These are phyloP conservation scores for Ichneumoninae sp. DNA, from an alignment of 2,888 invertebrate genomes.

Conservation along the genomic window DNA sequence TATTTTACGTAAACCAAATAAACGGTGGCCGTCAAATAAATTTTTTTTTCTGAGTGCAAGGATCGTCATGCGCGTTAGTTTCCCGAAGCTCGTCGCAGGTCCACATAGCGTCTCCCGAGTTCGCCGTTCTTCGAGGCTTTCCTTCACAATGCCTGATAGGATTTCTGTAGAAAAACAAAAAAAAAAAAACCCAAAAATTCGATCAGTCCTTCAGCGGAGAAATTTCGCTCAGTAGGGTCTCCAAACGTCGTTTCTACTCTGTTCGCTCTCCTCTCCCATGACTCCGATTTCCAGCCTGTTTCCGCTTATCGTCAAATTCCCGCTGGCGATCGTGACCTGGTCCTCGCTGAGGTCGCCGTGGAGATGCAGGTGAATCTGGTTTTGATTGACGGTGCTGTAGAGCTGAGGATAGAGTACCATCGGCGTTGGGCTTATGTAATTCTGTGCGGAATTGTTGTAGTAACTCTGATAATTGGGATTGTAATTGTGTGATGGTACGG, in stretches of 20 bases:
- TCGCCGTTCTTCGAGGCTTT: constrained; percentile 38
- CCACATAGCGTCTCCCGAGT: background rate
- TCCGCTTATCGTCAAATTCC: constrained; percentile 84
- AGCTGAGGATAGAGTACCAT: constrained; percentile 92
- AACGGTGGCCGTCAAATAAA: no score
- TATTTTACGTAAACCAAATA: no score
- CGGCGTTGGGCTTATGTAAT: constrained; percentile 88
- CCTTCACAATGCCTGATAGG: constrained; percentile 30
- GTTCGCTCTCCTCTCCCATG: constrained; percentile 86
- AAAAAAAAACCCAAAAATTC: background rate
- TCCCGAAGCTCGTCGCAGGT: background rate
- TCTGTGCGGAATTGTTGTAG: constrained; percentile 88
- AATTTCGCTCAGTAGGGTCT: constrained; percentile 88
- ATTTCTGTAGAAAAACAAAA: background rate
- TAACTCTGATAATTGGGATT: constrained; percentile 89
- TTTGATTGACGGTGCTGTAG: constrained; percentile 94
- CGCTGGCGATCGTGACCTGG: constrained; percentile 84
- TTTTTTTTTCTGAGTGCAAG: background rate
- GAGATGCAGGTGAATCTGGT: constrained; percentile 92
- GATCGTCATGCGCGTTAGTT: background rate
- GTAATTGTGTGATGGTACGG: constrained; percentile 88
- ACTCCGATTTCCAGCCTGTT: constrained; percentile 86
- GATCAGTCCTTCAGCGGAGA: background rate
- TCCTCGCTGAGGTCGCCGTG: constrained; percentile 86
- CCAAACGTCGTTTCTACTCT: constrained; percentile 88